Conservation (phyloP, 2,113 vertebrate genomes). For the Semicossyphus pulcher region DNA sequence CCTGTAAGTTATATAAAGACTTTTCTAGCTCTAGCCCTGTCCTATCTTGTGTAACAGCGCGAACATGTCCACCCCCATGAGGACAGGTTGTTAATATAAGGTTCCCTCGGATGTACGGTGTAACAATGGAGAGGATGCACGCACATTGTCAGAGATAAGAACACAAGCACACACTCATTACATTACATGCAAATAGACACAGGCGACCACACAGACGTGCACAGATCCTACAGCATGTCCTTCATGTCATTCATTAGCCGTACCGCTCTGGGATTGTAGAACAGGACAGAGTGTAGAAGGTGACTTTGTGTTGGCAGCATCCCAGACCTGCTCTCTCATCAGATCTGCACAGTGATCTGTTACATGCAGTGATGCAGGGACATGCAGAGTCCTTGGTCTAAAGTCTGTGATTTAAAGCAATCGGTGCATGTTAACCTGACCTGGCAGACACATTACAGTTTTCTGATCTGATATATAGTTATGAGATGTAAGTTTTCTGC, state of each 20-base stretch:
- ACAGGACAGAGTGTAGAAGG: slow-evolving; percentile 40
- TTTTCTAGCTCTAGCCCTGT: background rate
- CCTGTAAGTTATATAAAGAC: background rate
- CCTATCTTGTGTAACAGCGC: background rate
- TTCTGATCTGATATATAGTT: no score
- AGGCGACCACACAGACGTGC: no score
- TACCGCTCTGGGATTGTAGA: slow-evolving; percentile 3
- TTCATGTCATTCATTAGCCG: slow-evolving; percentile 34
- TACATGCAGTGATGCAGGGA: background rate
- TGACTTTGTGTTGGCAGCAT: slow-evolving; percentile 54
- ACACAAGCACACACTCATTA: slow-evolving; percentile 4
- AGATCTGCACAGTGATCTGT: background rate
- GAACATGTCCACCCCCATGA: slow-evolving; percentile 1
- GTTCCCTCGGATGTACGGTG: background rate
- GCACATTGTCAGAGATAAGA: background rate
- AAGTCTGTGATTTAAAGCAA: no score
- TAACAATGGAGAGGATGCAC: background rate
- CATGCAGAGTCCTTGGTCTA: no score
- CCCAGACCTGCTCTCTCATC: slow-evolving; percentile 9
- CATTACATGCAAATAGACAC: no score
- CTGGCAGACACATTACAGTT: no score
- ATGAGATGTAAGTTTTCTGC: no score
- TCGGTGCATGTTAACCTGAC: no score
- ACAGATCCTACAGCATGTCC: background rate
- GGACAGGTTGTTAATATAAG: slow-evolving; percentile 27